Base-by-base conservation (phyloP, 2,797 vertebrate species). In the Spinus pinus region DNA sequence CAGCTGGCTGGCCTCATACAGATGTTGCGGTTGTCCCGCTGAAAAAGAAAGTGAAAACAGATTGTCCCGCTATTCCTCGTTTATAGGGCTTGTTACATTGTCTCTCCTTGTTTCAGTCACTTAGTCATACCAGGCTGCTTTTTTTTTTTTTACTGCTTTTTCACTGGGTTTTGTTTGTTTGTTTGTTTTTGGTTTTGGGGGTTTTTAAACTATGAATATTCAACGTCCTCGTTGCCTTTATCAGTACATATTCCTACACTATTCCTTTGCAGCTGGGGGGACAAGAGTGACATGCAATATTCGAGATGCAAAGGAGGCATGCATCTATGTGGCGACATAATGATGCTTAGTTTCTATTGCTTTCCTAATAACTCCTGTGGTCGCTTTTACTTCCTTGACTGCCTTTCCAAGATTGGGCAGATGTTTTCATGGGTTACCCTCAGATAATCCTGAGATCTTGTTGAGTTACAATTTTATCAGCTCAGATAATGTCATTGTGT, bases 121-220 rank as follows among this genome's bases (percentile, higher is more conserved):
- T 79, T 1, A 1, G 4, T 41, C 20, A 1, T 54, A 27, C 4
- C 1, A 2, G 25, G 25, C 25, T n/a, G n/a, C n/a, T n/a, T n/a
- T n/a, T n/a, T n/a, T n/a, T n/a, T n/a, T 58, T 20, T 50, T 50
- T 65, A 24, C 30, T 65, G 9, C 2, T 56, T 37, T 44, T 46
- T 46, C n/a, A 28, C 27, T 35, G 22, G 4, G 8, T 8, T 24
- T n/a, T 27, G 6, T 14, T 23, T 19, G 37, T 35, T 12, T 16
- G 9, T 39, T 23, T 33, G 21, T 10, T 24, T 56, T 30, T 18
- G 5, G 2, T 10, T 14, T 12, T 9, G 11, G 12, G 14, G 1
- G 22, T 30, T 47, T 9, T 60, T 84, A 58, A 64, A 24, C 23
- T 24, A 15, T 15, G 7, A 54, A 22, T 58, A n/a, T 47, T 47